phyloP scores from a whole-genome alignment of 1,140 invertebrate species.

The Dryas iulia region DNA sequence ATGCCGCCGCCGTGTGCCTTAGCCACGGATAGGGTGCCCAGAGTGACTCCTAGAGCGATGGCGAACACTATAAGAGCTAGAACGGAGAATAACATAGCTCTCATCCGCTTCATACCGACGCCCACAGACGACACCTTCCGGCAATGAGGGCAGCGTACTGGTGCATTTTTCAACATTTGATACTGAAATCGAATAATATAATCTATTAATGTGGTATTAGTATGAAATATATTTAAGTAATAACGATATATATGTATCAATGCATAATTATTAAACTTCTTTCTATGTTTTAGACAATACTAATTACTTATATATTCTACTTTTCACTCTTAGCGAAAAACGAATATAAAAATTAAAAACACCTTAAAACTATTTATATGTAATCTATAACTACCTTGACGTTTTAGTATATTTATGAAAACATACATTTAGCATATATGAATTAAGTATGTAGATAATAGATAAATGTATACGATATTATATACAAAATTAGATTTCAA shows the following conservation, averaged over 20 bases:
- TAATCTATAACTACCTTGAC: no score
- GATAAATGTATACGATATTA: no score
- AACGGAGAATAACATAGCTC: constrained; percentile 90
- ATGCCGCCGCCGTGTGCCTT: constrained; percentile 87
- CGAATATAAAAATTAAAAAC: no score
- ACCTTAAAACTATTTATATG: no score
- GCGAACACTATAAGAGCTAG: constrained; percentile 86
- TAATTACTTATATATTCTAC: no score
- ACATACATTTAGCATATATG: no score
- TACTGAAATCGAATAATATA: constrained; percentile 85
- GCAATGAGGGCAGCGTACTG: constrained; percentile 98
- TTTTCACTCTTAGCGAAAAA: no score
- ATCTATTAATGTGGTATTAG: background rate
- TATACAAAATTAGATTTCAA: no score
- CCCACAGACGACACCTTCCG: constrained; percentile 96
- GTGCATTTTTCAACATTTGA: constrained; percentile 94
- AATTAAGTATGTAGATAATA: no score
- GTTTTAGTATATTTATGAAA: no score
- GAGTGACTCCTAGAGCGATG: constrained; percentile 90
- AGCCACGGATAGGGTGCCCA: constrained; percentile 80
- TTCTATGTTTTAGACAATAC: no score
- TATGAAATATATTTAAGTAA: background rate
- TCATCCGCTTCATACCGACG: constrained; percentile 88
- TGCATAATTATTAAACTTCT: no score
- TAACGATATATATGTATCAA: background rate